Evolutionary conservation across 2,113 vertebrate species (phyloP), one percentile per base, ranked within the genome.

Genomic region (Apus apus): DNA sequence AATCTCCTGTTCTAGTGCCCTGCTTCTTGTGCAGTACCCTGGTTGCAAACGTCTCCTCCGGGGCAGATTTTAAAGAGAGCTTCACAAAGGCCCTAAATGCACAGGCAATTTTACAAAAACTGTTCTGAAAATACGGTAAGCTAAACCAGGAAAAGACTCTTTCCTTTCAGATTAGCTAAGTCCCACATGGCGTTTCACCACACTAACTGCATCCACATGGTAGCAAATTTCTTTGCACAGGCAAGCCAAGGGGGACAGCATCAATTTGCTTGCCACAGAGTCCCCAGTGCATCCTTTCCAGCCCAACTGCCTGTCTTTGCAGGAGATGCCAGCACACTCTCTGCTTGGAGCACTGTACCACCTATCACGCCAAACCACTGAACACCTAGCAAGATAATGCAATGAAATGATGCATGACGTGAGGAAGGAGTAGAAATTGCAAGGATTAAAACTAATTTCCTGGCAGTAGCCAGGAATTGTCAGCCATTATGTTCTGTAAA

Each of bases 181-280:
- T 91, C 43, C 85, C 87, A 91, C 74, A 57, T 79, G 85, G 81
- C 32, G 2, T 75, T 95, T 91, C 67, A 85, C 62, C 57, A 53
- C 70, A 76, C 15, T 79, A 96, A 96, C 77, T 85, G 68, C 79
- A 90, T 85, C 82, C 89, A 85, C 87, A 83, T 79, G 66, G 85
- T 21, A 76, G 70, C 29, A 61, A 43, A 89, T 20, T 40, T 82
- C 71, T 61, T 73, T 36, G 16, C 19, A 32, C 46, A 58, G 74
- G 64, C 50, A 93, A 95, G 51, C 51, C 87, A 72, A 62, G 48
- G 36, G 25, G 9, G 27, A 94, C 45, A 87, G 73, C 58, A 78
- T 13, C 4, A 8, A 30, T 46, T 65, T 1, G 14, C 68, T 75
- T 40, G 48, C 2, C 5, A 2, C 34, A 58, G 26, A 88, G 48